Evolutionary conservation across 2,797 vertebrate genomes (phyloP).

Genomic region (Chelon auratus): DNA sequence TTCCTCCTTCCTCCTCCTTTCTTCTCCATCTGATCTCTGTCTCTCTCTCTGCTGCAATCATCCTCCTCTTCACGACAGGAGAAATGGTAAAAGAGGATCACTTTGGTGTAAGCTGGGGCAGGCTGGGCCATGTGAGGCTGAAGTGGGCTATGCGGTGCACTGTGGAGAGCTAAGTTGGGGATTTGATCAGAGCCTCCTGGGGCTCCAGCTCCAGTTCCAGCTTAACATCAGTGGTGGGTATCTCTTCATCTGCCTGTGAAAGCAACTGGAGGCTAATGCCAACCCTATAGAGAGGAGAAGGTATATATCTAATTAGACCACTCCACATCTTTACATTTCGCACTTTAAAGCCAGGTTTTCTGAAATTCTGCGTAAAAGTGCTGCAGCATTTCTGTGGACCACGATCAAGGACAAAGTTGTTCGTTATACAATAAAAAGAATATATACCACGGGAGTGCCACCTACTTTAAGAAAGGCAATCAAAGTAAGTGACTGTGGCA

Average conservation of each 20-base stretch:
- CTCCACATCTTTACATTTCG: constrained; percentile 43
- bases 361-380: constrained; percentile 27
- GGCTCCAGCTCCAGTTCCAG: constrained; percentile 67
- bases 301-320: constrained; percentile 61
- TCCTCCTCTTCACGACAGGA: constrained; percentile 37
- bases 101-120: constrained; percentile 52
- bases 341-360: constrained; percentile 39
- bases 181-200: constrained; percentile 74
- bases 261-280: constrained; percentile 75
- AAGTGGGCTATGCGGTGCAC: constrained; percentile 60
- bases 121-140: constrained; percentile 51
- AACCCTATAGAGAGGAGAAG: constrained; percentile 55
- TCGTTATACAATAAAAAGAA: constrained; percentile 8
- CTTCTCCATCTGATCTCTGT: constrained; percentile 52
- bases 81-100: constrained; percentile 54
- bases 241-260: constrained; percentile 78
- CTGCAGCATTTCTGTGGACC: constrained; percentile 18
- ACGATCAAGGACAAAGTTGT: background rate
- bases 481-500: background rate
- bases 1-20: constrained; percentile 26
- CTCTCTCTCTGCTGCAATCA: constrained; percentile 34
- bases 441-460: background rate
- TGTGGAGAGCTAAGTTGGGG: constrained; percentile 64
- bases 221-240: constrained; percentile 77
- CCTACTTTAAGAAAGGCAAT: constrained; percentile 13